Percentiles rank a stretch among this genome's conserved stretches.
Conservation (phyloP, 2,113 vertebrate species). For the Misgurnus mizolepis region DNA sequence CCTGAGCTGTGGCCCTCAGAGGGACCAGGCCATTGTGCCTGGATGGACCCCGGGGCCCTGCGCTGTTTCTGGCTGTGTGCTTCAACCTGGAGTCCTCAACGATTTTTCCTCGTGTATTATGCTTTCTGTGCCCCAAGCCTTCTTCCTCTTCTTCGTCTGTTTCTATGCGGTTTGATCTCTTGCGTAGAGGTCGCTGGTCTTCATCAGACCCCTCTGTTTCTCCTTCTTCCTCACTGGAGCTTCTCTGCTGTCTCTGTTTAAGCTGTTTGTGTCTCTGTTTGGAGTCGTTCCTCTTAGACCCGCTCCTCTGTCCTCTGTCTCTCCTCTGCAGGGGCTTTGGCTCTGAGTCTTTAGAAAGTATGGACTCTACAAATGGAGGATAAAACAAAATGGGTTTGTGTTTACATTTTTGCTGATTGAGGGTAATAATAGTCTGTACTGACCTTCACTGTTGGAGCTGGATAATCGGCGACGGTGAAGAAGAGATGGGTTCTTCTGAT, state of each 20-base stretch:
- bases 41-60: slow-evolving; percentile 81
- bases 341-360: slow-evolving; percentile 79
- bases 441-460: slow-evolving; percentile 93
- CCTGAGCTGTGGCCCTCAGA: slow-evolving; percentile 74
- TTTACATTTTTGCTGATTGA: not conserved
- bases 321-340: slow-evolving; percentile 68
- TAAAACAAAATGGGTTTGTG: not conserved
- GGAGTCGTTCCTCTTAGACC: slow-evolving; percentile 62
- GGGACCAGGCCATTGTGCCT: slow-evolving; percentile 78
- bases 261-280: slow-evolving; percentile 63
- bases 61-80: slow-evolving; percentile 81
- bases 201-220: slow-evolving; percentile 69
- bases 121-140: slow-evolving; percentile 46
- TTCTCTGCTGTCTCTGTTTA: slow-evolving; percentile 69
- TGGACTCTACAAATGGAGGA: slow-evolving; percentile 38
- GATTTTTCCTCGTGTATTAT: slow-evolving; percentile 17
- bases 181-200: slow-evolving; percentile 82
- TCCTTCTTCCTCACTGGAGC: slow-evolving; percentile 67
- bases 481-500: slow-evolving; percentile 71
- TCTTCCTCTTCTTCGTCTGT: slow-evolving; percentile 80
- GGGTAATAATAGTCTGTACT: slow-evolving; percentile 26
- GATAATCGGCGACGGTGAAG: slow-evolving; percentile 84
- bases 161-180: slow-evolving; percentile 89
- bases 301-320: slow-evolving; percentile 29
- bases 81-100: slow-evolving; percentile 70